These are phyloP conservation scores for Xiphias gladius DNA, from an alignment of 2,113 vertebrate species.

Conservation along the genomic window DNA sequence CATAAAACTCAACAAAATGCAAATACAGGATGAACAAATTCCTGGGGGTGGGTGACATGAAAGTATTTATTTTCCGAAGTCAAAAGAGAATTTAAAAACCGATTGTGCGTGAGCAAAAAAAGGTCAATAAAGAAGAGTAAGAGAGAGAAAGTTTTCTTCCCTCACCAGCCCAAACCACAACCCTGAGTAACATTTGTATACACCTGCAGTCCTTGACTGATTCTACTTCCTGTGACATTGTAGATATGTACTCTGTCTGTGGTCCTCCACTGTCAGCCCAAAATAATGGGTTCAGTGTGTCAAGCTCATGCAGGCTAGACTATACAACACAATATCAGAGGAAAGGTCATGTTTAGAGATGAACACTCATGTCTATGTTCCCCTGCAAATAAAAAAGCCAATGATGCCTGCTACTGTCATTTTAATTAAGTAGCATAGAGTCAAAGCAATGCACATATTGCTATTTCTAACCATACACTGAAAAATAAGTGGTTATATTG, in stretches of 20 bases:
- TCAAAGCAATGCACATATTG: neutral
- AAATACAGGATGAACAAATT: constrained; percentile 52
- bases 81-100: constrained; percentile 19
- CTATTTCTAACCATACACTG: neutral
- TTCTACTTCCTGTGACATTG: neutral
- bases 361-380: neutral
- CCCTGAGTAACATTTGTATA: constrained; percentile 3
- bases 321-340: constrained; percentile 3
- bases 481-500: too few species aligned
- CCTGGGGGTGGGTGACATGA: constrained; percentile 44
- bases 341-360: constrained; percentile 13
- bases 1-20: constrained; percentile 51
- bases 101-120: neutral
- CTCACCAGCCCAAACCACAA: constrained; percentile 1
- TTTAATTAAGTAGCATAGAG: neutral
- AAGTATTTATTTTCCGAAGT: constrained; percentile 47
- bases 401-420: neutral
- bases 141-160: neutral
- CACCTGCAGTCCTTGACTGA: constrained; percentile 24
- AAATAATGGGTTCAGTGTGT: constrained; percentile 47
- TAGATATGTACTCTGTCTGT: constrained; percentile 6
- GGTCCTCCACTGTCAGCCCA: constrained; percentile 33
- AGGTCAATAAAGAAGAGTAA: constrained; percentile 11
- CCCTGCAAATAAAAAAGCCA: neutral
- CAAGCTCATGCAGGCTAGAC: constrained; percentile 27